A percentile compares a stretch with the other conserved stretches of the same genome.
Evolutionary conservation across 2,113 vertebrate species (phyloP).

Genomic region (Saguinus midas): DNA sequence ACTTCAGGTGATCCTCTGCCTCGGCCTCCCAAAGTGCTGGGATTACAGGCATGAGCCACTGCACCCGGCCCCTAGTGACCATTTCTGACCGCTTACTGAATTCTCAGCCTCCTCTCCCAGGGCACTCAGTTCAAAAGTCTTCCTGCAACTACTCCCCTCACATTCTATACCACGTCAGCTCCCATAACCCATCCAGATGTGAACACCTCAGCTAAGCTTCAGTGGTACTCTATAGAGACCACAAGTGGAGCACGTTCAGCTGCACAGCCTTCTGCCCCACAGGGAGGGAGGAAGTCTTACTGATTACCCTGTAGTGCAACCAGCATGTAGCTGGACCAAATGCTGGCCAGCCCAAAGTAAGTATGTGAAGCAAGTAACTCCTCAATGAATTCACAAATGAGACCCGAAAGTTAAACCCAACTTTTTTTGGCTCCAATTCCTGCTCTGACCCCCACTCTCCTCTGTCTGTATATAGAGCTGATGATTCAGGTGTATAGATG

Average conservation of each 20-base stretch:
- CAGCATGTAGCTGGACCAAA: background rate
- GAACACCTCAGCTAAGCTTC: background rate
- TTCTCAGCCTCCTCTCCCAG: background rate
- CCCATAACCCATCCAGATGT: background rate
- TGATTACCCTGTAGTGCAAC: background rate
- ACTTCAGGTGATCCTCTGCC: too few species aligned
- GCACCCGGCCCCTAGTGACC: too few species aligned
- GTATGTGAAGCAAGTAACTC: too few species aligned
- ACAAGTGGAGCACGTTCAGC: too few species aligned
- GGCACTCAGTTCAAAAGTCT: background rate
- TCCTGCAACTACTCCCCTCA: background rate
- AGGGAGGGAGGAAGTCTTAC: background rate
- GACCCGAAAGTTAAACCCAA: background rate
- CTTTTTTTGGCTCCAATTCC: background rate
- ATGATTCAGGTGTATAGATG: background rate
- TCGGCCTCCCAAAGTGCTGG: too few species aligned
- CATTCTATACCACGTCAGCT: background rate
- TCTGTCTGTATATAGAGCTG: background rate
- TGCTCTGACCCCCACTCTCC: background rate
- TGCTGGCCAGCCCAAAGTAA: background rate
- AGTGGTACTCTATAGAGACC: background rate
- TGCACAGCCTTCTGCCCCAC: background rate
- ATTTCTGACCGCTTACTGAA: background rate
- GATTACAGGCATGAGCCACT: too few species aligned
- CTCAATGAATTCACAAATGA: background rate